These are phyloP conservation scores for Lophotriccus pileatus DNA, from an alignment of 2,797 vertebrate species.

Conservation along the genomic window DNA sequence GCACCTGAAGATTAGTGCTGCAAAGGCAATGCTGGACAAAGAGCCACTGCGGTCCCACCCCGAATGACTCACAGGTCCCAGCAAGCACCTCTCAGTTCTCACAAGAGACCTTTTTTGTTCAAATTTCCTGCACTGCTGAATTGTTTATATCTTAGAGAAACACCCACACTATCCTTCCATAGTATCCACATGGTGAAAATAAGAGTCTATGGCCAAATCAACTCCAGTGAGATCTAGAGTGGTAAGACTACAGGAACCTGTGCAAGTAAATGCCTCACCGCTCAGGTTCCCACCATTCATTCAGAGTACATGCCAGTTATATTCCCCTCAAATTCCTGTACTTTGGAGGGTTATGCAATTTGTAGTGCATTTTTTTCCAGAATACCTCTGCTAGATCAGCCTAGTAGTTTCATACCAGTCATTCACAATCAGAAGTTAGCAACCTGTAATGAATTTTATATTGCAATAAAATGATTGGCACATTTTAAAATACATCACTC, in stretches of 20 bases:
- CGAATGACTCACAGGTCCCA: neutral
- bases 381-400: neutral
- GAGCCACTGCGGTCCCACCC: neutral
- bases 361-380: neutral
- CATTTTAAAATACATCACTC: neutral
- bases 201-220: neutral
- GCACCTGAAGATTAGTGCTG: neutral
- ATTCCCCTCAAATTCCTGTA: neutral
- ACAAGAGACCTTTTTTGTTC: neutral
- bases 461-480: neutral
- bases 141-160: neutral
- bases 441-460: neutral
- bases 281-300: neutral
- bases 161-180: accelerated
- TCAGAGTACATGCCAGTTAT: neutral
- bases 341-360: neutral
- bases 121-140: neutral
- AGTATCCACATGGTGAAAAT: neutral
- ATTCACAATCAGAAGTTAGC: neutral
- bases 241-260: neutral
- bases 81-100: neutral
- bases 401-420: neutral
- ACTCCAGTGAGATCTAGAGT: neutral
- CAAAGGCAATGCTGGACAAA: neutral
- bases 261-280: neutral